These are phyloP conservation scores for Thalassophryne amazonica DNA, from an alignment of 2,797 vertebrate species.

Conservation along the genomic window DNA sequence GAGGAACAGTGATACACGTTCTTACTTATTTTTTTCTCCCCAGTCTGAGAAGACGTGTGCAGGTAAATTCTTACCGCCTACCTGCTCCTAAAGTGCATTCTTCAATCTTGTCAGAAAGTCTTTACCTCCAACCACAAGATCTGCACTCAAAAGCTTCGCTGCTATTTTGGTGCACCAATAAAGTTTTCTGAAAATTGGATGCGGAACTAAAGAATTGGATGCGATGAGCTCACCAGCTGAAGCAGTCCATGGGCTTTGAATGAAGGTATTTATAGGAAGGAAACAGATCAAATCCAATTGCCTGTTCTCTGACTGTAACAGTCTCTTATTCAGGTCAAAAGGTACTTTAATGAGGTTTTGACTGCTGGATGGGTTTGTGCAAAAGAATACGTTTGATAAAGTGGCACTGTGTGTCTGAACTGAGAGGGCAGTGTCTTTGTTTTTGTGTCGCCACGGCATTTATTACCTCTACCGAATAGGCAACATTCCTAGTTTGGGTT, in stretches of 20 bases:
- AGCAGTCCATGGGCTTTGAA: slow-evolving; percentile 48
- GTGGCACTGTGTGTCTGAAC: slow-evolving; percentile 15
- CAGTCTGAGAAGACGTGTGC: neutral
- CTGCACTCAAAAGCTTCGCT: slow-evolving; percentile 29
- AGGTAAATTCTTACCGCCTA: no score
- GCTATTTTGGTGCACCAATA: slow-evolving; percentile 62
- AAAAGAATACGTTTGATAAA: slow-evolving; percentile 37
- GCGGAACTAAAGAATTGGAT: slow-evolving; percentile 53
- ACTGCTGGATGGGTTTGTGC: slow-evolving; percentile 35
- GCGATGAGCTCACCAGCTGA: slow-evolving; percentile 51
- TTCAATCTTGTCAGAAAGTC: neutral
- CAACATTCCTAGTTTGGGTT: no score
- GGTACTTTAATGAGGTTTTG: slow-evolving; percentile 64
- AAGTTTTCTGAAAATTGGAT: slow-evolving; percentile 66
- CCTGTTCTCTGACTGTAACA: slow-evolving; percentile 48
- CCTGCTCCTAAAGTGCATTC: neutral
- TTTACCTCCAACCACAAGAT: slow-evolving; percentile 27
- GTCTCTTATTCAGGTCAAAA: slow-evolving; percentile 47
- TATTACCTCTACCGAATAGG: no score
- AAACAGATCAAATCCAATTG: slow-evolving; percentile 65
- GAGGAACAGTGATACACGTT: neutral
- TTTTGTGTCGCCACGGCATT: slow-evolving; percentile 19
- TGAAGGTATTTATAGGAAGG: slow-evolving; percentile 57
- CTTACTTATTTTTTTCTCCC: neutral
- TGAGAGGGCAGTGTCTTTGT: neutral